Conservation (phyloP, 2,113 vertebrate species). For the Phrynosoma platyrhinos region DNA sequence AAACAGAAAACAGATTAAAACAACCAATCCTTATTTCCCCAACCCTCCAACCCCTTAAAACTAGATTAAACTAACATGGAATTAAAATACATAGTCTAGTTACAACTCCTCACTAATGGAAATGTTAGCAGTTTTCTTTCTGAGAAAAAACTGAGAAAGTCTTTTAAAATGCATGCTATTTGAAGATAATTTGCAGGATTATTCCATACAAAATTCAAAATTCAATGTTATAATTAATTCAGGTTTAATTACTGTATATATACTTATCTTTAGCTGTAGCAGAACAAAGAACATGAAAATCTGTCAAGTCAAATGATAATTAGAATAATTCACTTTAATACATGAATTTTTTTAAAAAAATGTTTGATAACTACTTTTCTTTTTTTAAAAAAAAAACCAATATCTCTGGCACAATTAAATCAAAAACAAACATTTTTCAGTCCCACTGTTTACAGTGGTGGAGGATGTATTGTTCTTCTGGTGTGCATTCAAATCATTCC, state of each 20-base stretch:
- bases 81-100: too few relatives aligned
- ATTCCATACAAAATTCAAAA: too few relatives aligned
- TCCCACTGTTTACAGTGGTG: neutral
- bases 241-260: slow-evolving; percentile 17
- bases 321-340: slow-evolving; percentile 17
- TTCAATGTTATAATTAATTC: neutral
- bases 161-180: too few relatives aligned
- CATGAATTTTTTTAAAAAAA: rapidly evolving
- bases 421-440: neutral
- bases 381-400: neutral
- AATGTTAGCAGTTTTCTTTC: too few relatives aligned
- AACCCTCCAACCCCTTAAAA: too few relatives aligned
- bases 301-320: neutral
- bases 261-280: neutral
- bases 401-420: neutral
- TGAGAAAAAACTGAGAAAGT: too few relatives aligned
- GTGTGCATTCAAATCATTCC: neutral
- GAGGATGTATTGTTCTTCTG: too few relatives aligned
- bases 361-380: neutral
- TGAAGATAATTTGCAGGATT: too few relatives aligned
- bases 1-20: too few relatives aligned
- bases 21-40: too few relatives aligned
- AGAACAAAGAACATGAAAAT: slow-evolving; percentile 21
- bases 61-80: too few relatives aligned
- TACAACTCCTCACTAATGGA: too few relatives aligned